Conservation (phyloP, 1,140 invertebrate species). For the Cydia amplana region DNA sequence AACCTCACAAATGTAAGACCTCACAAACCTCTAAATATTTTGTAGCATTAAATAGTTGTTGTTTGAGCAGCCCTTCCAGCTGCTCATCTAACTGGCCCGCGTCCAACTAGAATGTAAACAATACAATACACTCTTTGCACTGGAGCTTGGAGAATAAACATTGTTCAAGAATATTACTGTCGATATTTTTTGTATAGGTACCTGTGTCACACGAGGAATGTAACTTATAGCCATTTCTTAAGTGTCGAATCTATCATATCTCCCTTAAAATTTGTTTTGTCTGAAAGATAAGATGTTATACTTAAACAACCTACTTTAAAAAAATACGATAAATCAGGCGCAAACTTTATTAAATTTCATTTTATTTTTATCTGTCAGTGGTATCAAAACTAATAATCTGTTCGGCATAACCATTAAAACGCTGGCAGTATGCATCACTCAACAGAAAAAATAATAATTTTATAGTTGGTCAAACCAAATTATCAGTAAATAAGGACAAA, state of each 20-base stretch:
- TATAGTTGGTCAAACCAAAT: too few species aligned
- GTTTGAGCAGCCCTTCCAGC: conserved; percentile 79
- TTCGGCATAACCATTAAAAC: too few species aligned
- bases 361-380: too few species aligned
- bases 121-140: conserved; percentile 12
- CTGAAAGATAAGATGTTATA: not conserved
- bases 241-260: conserved; percentile 4
- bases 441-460: too few species aligned
- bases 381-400: too few species aligned
- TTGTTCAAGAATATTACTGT: not conserved
- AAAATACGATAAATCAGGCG: too few species aligned
- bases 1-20: too few species aligned
- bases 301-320: too few species aligned
- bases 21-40: conserved; percentile 78
- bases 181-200: conserved; percentile 36
- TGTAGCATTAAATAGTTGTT: conserved; percentile 76
- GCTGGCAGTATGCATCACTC: too few species aligned
- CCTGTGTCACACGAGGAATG: conserved; percentile 71
- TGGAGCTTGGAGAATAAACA: not conserved
- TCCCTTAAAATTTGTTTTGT: not conserved
- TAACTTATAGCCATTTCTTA: conserved; percentile 62
- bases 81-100: conserved; percentile 80
- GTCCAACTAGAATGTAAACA: conserved; percentile 75
- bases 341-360: too few species aligned
- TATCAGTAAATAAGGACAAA: too few species aligned